These are phyloP conservation scores for Brachionus calyciflorus DNA, from an alignment of 1,140 invertebrate species.

Conservation along the genomic window DNA sequence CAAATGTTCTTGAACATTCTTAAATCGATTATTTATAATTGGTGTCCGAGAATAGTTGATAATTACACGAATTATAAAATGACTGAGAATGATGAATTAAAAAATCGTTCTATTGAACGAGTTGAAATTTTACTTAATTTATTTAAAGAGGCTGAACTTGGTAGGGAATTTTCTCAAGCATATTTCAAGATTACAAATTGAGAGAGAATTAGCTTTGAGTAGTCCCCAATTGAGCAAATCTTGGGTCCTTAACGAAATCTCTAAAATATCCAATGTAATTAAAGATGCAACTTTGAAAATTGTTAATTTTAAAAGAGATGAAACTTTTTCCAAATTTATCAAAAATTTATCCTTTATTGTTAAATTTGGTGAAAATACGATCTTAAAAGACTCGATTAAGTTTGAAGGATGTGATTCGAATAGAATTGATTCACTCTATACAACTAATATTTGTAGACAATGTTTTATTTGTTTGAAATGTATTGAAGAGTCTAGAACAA, in stretches of 20 bases:
- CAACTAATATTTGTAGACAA: not conserved
- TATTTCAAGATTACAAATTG: not conserved
- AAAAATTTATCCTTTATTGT: not conserved
- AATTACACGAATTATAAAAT: not conserved
- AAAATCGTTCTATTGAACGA: not conserved
- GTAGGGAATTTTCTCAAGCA: not conserved
- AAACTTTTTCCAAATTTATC: not conserved
- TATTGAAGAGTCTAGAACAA: not conserved
- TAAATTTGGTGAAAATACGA: not conserved
- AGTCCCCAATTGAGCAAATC: constrained; percentile 6
- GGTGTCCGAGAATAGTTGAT: not conserved
- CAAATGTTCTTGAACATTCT: not conserved
- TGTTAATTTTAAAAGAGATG: not conserved
- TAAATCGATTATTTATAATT: not conserved
- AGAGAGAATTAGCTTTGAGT: not conserved
- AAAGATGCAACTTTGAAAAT: constrained; percentile 36
- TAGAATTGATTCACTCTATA: not conserved
- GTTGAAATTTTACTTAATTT: not conserved
- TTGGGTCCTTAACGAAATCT: constrained; percentile 3
- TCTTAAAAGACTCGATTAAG: not conserved
- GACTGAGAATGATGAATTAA: not conserved
- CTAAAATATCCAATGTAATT: constrained; percentile 19
- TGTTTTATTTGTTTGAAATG: not conserved
- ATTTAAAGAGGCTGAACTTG: no score
- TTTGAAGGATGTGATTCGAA: not conserved